phyloP scores from a whole-genome alignment of 2,888 invertebrate species.

The Drosophila anomelani region DNA sequence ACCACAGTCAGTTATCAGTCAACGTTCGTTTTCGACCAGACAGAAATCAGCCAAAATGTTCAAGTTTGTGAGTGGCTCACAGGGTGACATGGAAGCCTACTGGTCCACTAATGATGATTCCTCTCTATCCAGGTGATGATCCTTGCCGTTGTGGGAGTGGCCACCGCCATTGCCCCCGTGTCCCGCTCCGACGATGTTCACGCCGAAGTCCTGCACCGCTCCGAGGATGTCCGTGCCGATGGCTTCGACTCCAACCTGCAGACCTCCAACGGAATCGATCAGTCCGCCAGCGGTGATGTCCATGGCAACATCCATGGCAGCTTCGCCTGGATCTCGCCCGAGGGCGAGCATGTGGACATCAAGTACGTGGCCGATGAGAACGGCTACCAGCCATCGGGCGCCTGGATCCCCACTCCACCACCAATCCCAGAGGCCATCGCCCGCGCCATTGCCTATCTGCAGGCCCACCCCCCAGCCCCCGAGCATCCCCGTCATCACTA shows the following conservation, averaged over 20 bases:
- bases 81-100: neutral
- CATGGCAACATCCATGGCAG: constrained; percentile 69
- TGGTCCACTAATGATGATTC: neutral
- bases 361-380: constrained; percentile 77
- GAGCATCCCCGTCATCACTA: constrained; percentile 39
- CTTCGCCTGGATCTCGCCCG: constrained; percentile 67
- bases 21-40: constrained; percentile 56
- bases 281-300: constrained; percentile 66
- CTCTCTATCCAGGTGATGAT: constrained; percentile 41
- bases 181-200: constrained; percentile 48
- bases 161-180: constrained; percentile 28
- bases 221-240: constrained; percentile 66
- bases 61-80: constrained; percentile 60
- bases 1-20: constrained; percentile 58
- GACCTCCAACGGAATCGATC: constrained; percentile 67
- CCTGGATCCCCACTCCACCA: constrained; percentile 70
- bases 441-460: constrained; percentile 64
- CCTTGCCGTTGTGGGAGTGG: constrained; percentile 53
- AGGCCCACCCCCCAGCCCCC: constrained; percentile 60
- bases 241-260: constrained; percentile 70
- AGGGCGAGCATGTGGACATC: constrained; percentile 70
- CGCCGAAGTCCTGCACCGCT: constrained; percentile 52
- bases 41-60: constrained; percentile 54
- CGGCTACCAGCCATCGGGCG: constrained; percentile 69
- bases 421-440: constrained; percentile 70